Conservation (phyloP, 2,888 invertebrate species). For the Drepanosiphum platanoidis region DNA sequence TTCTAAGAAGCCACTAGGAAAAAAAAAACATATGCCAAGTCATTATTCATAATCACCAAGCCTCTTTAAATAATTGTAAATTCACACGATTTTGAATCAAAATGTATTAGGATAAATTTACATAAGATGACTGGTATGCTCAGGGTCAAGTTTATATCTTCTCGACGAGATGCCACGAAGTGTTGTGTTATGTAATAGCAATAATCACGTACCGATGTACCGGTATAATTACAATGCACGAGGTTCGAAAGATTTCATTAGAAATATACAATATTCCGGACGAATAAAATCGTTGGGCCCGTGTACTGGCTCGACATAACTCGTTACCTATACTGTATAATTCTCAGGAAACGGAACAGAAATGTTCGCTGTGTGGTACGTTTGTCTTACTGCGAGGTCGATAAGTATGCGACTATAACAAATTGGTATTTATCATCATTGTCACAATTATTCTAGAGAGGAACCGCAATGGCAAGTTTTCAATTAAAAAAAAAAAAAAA, state of each 20-base stretch:
- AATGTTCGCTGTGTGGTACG: slow-evolving; percentile 38
- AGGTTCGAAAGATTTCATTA: neutral
- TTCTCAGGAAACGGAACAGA: slow-evolving; percentile 50
- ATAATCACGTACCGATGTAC: neutral
- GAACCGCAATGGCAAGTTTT: slow-evolving; percentile 32
- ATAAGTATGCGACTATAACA: slow-evolving; percentile 27
- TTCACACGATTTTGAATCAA: slow-evolving; percentile 21
- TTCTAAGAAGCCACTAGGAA: neutral
- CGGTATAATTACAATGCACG: neutral
- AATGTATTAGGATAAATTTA: neutral
- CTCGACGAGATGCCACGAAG: neutral
- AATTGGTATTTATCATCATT: slow-evolving; percentile 39
- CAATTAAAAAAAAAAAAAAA: slow-evolving; percentile 17
- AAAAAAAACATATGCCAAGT: neutral
- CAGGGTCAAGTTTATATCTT: slow-evolving; percentile 32
- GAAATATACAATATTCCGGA: neutral
- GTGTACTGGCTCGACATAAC: neutral
- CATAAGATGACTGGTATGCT: neutral
- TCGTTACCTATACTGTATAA: neutral
- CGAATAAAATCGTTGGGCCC: neutral
- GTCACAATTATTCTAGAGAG: slow-evolving; percentile 16
- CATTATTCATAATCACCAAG: slow-evolving; percentile 23
- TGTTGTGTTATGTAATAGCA: neutral
- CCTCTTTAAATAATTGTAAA: slow-evolving; percentile 7
- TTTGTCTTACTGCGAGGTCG: slow-evolving; percentile 42